Evolutionary conservation across 2,113 vertebrate genomes (phyloP).

Genomic region (Mustela lutreola): DNA sequence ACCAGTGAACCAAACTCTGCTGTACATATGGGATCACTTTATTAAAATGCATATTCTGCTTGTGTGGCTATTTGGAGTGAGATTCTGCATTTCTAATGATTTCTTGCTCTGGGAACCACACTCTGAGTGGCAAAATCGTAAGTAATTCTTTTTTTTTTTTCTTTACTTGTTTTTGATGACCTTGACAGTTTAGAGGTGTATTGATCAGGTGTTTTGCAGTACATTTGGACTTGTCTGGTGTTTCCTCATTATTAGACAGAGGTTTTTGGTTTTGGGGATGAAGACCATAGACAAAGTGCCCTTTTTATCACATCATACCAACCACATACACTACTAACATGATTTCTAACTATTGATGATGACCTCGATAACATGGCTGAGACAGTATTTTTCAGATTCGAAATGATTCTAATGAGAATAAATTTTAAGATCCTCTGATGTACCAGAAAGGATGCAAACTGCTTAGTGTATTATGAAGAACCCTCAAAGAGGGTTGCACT

Average conservation of each 20-base stretch:
- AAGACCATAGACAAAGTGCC: conserved; percentile 5
- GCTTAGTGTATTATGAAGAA: neutral
- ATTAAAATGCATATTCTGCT: neutral
- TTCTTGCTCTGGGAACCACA: neutral
- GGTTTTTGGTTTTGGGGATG: neutral
- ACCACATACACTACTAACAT: neutral
- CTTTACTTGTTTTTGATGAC: neutral
- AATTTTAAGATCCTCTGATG: neutral
- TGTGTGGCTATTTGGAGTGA: neutral
- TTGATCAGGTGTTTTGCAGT: neutral
- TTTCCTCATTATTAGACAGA: neutral
- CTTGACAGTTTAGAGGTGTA: neutral
- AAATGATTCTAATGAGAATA: conserved; percentile 6
- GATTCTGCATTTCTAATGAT: neutral
- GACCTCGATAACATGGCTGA: neutral
- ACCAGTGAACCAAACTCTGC: neutral
- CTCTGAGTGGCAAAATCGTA: neutral
- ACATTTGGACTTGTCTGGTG: neutral
- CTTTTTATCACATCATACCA: neutral
- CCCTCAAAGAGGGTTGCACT: neutral
- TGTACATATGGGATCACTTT: neutral
- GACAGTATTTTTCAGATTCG: neutral
- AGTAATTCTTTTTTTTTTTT: neutral
- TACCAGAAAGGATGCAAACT: neutral
- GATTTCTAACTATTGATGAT: neutral